A percentile compares a stretch with the other conserved stretches of the same genome.
These are phyloP conservation scores for Vulpes ferrilata DNA, from an alignment of 2,113 vertebrate genomes.

Conservation along the genomic window DNA sequence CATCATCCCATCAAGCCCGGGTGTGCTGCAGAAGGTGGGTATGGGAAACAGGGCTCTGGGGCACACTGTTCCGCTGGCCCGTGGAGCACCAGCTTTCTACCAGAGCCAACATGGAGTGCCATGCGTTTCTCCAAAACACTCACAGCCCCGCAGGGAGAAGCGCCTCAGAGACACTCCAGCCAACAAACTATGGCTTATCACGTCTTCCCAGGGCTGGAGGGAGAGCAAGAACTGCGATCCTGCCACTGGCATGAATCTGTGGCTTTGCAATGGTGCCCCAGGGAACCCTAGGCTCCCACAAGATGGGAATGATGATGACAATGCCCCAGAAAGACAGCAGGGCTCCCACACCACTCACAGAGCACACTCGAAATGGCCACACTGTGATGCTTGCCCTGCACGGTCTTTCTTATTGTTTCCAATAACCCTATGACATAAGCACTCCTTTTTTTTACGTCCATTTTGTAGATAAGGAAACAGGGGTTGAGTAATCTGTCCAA, in stretches of 20 bases:
- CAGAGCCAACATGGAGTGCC: not conserved
- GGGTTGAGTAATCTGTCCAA: not conserved
- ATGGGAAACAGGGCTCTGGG: too few relatives aligned
- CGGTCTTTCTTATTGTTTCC: not conserved
- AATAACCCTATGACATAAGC: not conserved
- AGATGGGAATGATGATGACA: fast-evolving
- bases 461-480: not conserved
- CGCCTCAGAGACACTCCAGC: not conserved
- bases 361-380: not conserved
- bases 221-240: fast-evolving
- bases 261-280: not conserved
- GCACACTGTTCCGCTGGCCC: fast-evolving
- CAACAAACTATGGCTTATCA: fast-evolving
- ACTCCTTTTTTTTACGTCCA: not conserved
- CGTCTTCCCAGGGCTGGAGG: not conserved
- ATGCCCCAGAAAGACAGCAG: not conserved
- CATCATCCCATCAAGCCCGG: not conserved
- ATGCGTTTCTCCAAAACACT: not conserved
- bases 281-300: not conserved
- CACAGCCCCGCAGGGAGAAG: not conserved
- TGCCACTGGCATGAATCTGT: not conserved
- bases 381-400: not conserved
- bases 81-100: not conserved
- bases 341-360: fast-evolving
- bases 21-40: not conserved